Evolutionary conservation across 2,113 vertebrate genomes (phyloP), one percentile per base, ranked within the genome.

Genomic region (Tragelaphus strepsiceros): DNA sequence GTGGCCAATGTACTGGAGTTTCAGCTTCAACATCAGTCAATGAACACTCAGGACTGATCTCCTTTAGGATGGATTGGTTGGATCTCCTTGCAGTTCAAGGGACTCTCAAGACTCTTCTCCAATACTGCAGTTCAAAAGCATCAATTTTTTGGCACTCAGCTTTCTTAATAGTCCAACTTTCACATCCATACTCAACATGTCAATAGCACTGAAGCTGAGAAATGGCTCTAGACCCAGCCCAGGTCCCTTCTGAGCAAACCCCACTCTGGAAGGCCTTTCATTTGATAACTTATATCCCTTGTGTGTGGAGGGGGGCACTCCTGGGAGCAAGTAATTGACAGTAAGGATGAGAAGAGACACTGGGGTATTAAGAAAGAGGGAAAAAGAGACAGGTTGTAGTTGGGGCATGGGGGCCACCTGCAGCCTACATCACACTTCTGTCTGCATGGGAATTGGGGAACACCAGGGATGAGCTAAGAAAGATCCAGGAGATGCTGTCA

Each of bases 371-470:
- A 71, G 85, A 35, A 64, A 64, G 21, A 77, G 64, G 19, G 26
- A 8, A 59, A n/a, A 49, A 43, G 17, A 87, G 62, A 7, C 7
- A 26, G 21, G 54, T 22, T 43, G 30, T n/a, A 46, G 24, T 35
- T 22, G 64, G 12, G 6, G 9, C 2, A 0, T 6, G 8, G 81
- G 19, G 21, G 1, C 19, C 39, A 6, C n/a, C 22, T 9, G 51
- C 35, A 51, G 32, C 71, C 59, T 15, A 16, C 3, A 0, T 1
- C 62, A 43, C 15, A 6, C 39, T 35, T 51, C 39, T 53, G 1
- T 64, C 56, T 51, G 13, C 46, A 21, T 53, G 4, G 26, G 81
- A 59, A 11, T 2, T 19, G 39, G 54, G 53, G 77, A 46, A 39
- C 35, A 5, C n/a, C 30, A 9, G 80, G 54, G 2, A 16, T 56